These are phyloP conservation scores for Stenurella melanura DNA, from an alignment of 2,888 invertebrate species.

Conservation along the genomic window DNA sequence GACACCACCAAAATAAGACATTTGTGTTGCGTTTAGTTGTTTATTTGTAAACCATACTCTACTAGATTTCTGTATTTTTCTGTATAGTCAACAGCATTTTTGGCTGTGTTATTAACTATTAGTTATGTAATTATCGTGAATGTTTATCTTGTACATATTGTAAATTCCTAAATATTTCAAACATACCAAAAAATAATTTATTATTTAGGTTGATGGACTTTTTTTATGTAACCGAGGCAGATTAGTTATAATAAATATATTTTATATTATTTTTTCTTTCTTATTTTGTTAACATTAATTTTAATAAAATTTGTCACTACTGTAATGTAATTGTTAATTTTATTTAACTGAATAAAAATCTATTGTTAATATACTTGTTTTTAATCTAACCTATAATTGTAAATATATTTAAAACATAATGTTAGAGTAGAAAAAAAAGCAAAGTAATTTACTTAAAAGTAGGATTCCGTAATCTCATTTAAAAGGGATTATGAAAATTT, in stretches of 20 bases:
- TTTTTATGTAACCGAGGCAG: constrained; percentile 57
- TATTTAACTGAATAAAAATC: constrained; percentile 56
- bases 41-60: constrained; percentile 46
- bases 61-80: constrained; percentile 64
- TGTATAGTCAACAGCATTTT: constrained; percentile 70
- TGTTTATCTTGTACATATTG: constrained; percentile 63
- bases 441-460: too few species aligned
- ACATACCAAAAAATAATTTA: constrained; percentile 65
- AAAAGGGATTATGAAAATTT: too few species aligned
- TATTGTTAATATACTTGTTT: constrained; percentile 47
- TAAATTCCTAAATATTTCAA: constrained; percentile 63
- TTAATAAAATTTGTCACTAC: constrained; percentile 47
- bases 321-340: constrained; percentile 47
- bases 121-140: constrained; percentile 56
- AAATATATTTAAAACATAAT: too few species aligned
- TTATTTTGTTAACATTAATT: constrained; percentile 52
- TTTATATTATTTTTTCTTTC: constrained; percentile 45
- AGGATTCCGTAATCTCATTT: too few species aligned
- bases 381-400: not conserved
- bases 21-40: constrained; percentile 23
- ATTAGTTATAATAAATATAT: constrained; percentile 49
- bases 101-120: constrained; percentile 69
- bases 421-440: too few species aligned
- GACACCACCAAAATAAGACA: not conserved
- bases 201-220: constrained; percentile 59